A percentile compares a stretch with the other conserved stretches of the same genome.
Conservation (phyloP, 2,113 vertebrate genomes). For the Ranitomeya variabilis region DNA sequence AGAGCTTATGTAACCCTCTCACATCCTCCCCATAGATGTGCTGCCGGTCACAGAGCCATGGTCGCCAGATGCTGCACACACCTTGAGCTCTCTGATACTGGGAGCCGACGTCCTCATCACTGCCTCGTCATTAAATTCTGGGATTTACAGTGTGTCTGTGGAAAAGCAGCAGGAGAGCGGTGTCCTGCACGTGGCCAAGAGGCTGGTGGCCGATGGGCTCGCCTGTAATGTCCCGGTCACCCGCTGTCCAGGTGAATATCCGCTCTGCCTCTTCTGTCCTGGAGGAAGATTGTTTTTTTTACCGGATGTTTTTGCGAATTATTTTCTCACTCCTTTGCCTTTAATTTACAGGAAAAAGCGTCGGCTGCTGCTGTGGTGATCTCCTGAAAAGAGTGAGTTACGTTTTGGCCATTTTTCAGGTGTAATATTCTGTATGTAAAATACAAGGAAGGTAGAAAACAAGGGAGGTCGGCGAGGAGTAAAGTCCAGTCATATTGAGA, state of each 20-base stretch:
- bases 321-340: neutral
- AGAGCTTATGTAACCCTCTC: neutral
- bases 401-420: neutral
- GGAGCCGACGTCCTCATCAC: constrained; percentile 71
- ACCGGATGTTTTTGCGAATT: neutral
- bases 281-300: too few species aligned
- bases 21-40: constrained; percentile 61
- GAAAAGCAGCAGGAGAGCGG: constrained; percentile 66
- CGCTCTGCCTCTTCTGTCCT: neutral
- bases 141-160: constrained; percentile 71
- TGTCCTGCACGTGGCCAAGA: constrained; percentile 64
- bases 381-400: constrained; percentile 34
- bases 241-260: neutral
- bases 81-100: constrained; percentile 70
- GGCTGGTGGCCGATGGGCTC: constrained; percentile 70
- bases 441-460: too few species aligned
- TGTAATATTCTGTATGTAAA: too few species aligned
- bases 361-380: constrained; percentile 26
- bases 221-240: constrained; percentile 56
- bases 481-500: neutral
- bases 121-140: constrained; percentile 71
- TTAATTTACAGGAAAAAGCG: neutral
- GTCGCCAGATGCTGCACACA: constrained; percentile 69
- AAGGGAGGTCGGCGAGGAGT: neutral
- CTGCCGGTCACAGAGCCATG: constrained; percentile 66